phyloP scores from a whole-genome alignment of 92 coral and sea anemone genomes.

The Actinostola sp. region DNA sequence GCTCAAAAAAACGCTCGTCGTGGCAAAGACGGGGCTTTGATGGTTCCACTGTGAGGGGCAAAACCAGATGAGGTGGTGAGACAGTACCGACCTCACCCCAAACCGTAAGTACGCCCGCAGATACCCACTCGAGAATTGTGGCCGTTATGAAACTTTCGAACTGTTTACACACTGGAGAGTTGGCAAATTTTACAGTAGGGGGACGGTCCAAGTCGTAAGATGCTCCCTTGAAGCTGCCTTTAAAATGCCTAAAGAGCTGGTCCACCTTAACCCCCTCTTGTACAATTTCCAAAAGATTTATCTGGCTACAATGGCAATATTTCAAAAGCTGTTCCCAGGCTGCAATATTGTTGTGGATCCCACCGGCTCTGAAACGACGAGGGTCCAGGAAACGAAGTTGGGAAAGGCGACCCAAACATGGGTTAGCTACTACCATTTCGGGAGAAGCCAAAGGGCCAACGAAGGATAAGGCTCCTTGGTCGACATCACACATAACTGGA shows the following conservation, averaged over 20 bases:
- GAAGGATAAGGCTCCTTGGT: constrained; percentile 25
- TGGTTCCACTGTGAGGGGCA: constrained; percentile 44
- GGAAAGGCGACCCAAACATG: constrained; percentile 8
- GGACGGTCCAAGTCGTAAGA: constrained; percentile 1
- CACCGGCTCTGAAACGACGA: constrained; percentile 12
- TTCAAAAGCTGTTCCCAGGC: constrained; percentile 17
- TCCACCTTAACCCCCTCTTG: constrained; percentile 20
- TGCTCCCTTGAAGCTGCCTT: constrained; percentile 29
- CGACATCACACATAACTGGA: neutral
- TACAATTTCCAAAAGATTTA: constrained; percentile 9
- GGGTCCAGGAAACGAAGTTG: constrained; percentile 30
- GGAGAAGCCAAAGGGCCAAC: constrained; percentile 37
- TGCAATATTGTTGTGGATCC: constrained; percentile 1
- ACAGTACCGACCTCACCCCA: constrained; percentile 19
- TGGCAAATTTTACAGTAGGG: neutral
- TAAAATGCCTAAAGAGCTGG: constrained; percentile 27
- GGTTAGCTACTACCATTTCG: constrained; percentile 22
- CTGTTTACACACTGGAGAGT: neutral
- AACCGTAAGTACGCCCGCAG: constrained; percentile 6
- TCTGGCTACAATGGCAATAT: neutral
- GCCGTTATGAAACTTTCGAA: neutral
- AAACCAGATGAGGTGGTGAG: constrained; percentile 18
- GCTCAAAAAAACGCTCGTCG: constrained; percentile 38
- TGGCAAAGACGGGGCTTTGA: constrained; percentile 44
- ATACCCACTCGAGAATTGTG: constrained; percentile 24